Conservation (phyloP, 37 sponge, comb jelly and placozoan species). For the Lycopodina hypogea region DNA sequence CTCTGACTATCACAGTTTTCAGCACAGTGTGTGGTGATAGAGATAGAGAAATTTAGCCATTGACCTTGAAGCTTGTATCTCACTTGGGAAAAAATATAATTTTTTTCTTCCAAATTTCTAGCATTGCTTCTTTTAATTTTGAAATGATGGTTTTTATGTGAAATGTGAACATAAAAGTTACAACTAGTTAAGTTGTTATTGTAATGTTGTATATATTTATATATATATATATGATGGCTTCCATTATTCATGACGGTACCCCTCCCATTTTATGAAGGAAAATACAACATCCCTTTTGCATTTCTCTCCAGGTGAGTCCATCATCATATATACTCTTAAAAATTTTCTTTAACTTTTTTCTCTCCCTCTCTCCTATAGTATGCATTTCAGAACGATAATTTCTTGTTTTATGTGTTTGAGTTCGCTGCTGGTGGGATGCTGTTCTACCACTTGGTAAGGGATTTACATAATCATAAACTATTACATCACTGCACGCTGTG, state of each 20-base stretch:
- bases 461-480: neutral
- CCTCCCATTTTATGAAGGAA: constrained; percentile 39
- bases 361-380: constrained; percentile 5
- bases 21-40: no score
- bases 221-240: no score
- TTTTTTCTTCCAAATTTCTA: no score
- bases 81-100: no score
- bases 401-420: constrained; percentile 68
- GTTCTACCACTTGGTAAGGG: constrained; percentile 77
- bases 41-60: no score
- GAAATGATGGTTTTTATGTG: no score
- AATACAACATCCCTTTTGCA: constrained; percentile 63
- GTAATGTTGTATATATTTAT: no score
- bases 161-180: no score
- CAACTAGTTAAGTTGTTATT: neutral
- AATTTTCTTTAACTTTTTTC: neutral
- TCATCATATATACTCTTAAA: neutral
- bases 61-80: no score
- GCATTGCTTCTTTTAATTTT: no score
- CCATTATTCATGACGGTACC: no score
- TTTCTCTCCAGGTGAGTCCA: constrained; percentile 56
- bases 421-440: constrained; percentile 82
- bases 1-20: no score
- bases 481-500: neutral
- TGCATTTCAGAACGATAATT: constrained; percentile 65